Base-by-base conservation (phyloP, 2,113 vertebrate species). In the Gavialis gangeticus region DNA sequence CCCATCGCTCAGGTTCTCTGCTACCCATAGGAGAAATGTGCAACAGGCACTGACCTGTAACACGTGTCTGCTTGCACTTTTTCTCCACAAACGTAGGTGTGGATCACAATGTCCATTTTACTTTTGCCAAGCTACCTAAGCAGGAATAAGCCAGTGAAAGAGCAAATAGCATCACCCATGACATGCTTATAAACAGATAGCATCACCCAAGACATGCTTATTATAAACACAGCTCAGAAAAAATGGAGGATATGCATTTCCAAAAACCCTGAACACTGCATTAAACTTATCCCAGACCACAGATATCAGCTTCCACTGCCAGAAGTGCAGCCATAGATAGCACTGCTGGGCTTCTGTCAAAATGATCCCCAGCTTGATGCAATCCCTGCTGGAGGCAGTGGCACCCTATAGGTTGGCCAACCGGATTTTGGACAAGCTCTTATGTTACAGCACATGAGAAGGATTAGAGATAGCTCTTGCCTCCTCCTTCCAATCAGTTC, bases 401-500 rank as follows among this genome's bases (percentile, higher is more conserved):
- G n/a, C 17, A 94, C 75, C 83, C 94, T 30, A 3, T 28, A 30
- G 9, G 17, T 90, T 85, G 60, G 81, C 84, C 94, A 21, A 96
- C 94, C 57, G 25, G 88, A 59, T 63, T 87, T 75, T 92, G 67
- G 82, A 90, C 21, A 19, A 69, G 21, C 34, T 19, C 67, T 21
- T 69, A 22, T 46, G 46, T 46, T 46, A 46, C 19, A 21, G 18
- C n/a, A 69, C 66, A 19, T 79, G 71, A 87, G 63, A 79, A 93
- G 79, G 75, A 90, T 92, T 76, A 81, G 80, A 85, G 79, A 85
- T 89, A 85, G 79, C 75, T 93, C 86, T 92, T 77, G 75, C 94
- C 90, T 85, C 27, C 15, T 84, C 64, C 85, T 79, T 90, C 87
- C 64, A 9, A 75, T 88, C 91, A 64, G 55, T 87, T 14, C 75